Percentiles rank a stretch among this genome's conserved stretches.
These are phyloP conservation scores for Troides aeacus DNA, from an alignment of 2,888 invertebrate species.

Conservation along the genomic window DNA sequence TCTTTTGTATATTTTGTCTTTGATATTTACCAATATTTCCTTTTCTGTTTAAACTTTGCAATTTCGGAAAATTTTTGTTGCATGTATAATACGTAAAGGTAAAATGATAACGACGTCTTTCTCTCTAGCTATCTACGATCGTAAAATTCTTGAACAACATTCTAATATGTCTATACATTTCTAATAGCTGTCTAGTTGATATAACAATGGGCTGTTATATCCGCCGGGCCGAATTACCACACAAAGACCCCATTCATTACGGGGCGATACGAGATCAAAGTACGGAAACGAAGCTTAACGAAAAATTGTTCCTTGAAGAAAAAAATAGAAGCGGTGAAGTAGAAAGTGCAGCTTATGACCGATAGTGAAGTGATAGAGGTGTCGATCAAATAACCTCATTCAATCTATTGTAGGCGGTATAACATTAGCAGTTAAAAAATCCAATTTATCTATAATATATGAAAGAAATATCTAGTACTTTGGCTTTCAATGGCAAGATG, in stretches of 20 bases:
- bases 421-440: too few relatives aligned
- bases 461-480: too few relatives aligned
- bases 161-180: slow-evolving; percentile 22
- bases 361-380: background rate
- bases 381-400: background rate
- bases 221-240: slow-evolving; percentile 30
- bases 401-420: background rate
- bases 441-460: too few relatives aligned
- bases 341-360: slow-evolving; percentile 1
- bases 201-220: slow-evolving; percentile 31
- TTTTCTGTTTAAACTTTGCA: too few relatives aligned
- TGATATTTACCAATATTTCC: too few relatives aligned
- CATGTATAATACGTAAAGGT: too few relatives aligned
- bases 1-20: too few relatives aligned
- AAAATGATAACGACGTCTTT: background rate
- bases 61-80: too few relatives aligned
- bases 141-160: slow-evolving; percentile 3
- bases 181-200: slow-evolving; percentile 27
- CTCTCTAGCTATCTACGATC: background rate
- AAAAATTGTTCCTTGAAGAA: slow-evolving; percentile 27
- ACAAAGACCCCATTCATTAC: slow-evolving; percentile 31
- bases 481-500: too few relatives aligned
- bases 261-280: slow-evolving; percentile 30
- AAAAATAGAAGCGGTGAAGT: slow-evolving; percentile 23
- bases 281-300: slow-evolving; percentile 29